These are phyloP conservation scores for Oryzias melastigma DNA, from an alignment of 2,113 vertebrate species.

Conservation along the genomic window DNA sequence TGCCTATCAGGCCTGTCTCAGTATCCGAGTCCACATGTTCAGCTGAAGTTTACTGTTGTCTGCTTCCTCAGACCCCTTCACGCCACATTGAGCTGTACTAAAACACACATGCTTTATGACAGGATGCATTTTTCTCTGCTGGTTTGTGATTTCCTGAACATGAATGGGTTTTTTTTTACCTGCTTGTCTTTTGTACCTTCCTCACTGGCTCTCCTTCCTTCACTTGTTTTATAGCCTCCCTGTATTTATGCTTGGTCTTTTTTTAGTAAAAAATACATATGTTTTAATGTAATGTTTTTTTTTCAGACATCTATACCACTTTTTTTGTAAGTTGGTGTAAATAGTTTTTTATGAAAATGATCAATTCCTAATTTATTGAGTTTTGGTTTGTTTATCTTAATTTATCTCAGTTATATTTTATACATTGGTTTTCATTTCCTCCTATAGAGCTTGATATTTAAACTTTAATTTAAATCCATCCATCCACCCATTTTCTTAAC, in stretches of 20 bases:
- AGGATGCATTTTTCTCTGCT: constrained; percentile 17
- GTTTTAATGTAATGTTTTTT: not conserved
- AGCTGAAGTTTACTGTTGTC: constrained; percentile 45
- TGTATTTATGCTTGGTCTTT: not conserved
- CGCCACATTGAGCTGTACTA: constrained; percentile 32
- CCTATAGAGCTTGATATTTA: no score
- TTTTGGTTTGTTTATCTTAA: no score
- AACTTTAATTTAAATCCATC: not conserved
- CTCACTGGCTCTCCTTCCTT: not conserved
- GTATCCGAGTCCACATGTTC: constrained; percentile 22
- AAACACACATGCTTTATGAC: constrained; percentile 48
- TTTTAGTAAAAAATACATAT: no score
- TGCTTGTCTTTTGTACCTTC: not conserved
- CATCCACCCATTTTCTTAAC: no score
- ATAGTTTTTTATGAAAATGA: no score
- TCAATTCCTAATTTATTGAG: no score
- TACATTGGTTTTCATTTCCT: no score
- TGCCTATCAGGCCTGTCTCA: constrained; percentile 39
- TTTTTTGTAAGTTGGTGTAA: not conserved
- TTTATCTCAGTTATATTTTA: no score
- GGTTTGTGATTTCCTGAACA: not conserved
- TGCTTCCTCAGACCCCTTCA: constrained; percentile 63
- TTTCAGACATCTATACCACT: not conserved
- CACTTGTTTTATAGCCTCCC: not conserved
- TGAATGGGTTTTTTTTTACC: not conserved